Base-by-base conservation (phyloP, 2,113 vertebrate genomes). In the Nasalis larvatus region DNA sequence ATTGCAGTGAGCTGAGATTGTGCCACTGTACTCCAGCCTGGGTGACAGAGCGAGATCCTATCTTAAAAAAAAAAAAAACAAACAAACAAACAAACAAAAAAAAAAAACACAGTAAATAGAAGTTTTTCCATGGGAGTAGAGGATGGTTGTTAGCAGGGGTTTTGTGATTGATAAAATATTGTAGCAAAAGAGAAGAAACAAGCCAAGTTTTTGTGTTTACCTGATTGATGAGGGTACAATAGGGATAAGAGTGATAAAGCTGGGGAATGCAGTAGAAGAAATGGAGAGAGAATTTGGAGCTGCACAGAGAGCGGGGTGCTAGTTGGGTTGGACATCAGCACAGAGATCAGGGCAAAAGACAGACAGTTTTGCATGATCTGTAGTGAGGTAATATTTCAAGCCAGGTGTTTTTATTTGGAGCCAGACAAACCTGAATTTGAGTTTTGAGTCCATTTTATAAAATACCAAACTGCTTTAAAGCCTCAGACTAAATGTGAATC, bases 261-360 rank as follows among this genome's bases (percentile, higher is more conserved):
- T 3, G 17, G 52, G 3, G 9, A 56, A 60, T 37, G 5, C 11
- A 13, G 20, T 5, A 32, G 14, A 3, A 73, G 3, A 80, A 42
- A 27, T n/a, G 42, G 52, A 23, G 27, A 56, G 12, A 60, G 32
- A 86, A 54, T 17, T 17, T 25, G 54, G 14, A 42, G 13, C 16
- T 20, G 12, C 8, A 37, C 20, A 40, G 3, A 37, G 3, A 14
- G 1, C 35, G 3, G 0, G 2, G 9, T n/a, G 37, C 7, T 8
- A 20, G 25, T 16, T 69, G 21, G 10, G 37, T 3, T 77, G 1
- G 8, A n/a, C 47, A 52, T 56, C 30, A 35, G 5, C 23, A n/a
- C 8, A 37, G 20, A 74, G 20, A 76, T 58, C 7, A 27, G 52
- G 17, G 17, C 14, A 45, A 60, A 52, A 52, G 4, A 17, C 49